Evolutionary conservation across 2,888 invertebrate species (phyloP), one percentile per base, ranked within the genome.

Genomic region (Nemotelus pantherinus): DNA sequence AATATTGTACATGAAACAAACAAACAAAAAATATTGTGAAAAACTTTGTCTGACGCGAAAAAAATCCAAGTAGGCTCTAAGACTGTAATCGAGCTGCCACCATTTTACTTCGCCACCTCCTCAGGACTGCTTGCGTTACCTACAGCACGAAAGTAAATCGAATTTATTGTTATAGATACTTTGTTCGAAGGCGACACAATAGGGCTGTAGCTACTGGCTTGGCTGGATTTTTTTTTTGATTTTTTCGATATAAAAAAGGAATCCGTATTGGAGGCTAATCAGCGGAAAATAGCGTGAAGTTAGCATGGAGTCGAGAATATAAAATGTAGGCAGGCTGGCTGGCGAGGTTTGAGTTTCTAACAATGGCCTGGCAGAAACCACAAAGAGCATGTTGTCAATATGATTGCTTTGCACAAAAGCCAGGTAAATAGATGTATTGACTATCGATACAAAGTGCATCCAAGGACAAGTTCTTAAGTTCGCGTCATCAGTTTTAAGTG

Each of bases 111-210:
- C 25, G 25, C 25, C 25, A 25, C 25, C 25, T 25, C 25, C 25
- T 25, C 25, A 25, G 25, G 25, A 25, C 25, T 25, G 25, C 25
- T 25, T 25, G 25, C 25, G 25, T 25, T 63, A 63, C 63, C 63
- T 47, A 47, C 65, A 67, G 65, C 48, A 4, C 48, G 48, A 25
- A 44, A 68, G 53, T 68, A 68, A 68, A 68, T 68, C 53, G 68
- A 68, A 68, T 68, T 53, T 68, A 68, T 68, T 68, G 68, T 68
- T 68, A 41, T 39, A 39, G 53, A 65, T 65, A 65, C 45, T 65
- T 65, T 47, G 47, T 45, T 45, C 10, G 39, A 44, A 45, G 6
- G 68, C 68, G 25, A n/a, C 48, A 68, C 68, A 68, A 68, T 50
- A 53, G 53, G 6, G 53, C 39, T 63, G 25, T 9, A 5, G 25